Evolutionary conservation across 2,113 vertebrate species (phyloP).

Genomic region (Pagrus major): DNA sequence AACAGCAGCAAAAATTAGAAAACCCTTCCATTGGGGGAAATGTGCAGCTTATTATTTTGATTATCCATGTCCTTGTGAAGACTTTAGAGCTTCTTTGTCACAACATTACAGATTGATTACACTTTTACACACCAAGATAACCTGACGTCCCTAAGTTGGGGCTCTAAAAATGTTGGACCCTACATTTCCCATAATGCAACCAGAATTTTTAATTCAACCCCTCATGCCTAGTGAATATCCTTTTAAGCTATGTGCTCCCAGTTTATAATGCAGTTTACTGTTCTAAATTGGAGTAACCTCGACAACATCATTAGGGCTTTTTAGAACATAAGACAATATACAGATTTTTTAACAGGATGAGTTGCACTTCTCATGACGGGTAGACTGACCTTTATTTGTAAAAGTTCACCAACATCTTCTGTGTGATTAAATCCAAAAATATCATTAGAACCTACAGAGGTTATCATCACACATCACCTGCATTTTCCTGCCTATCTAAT

Average conservation of each 20-base stretch:
- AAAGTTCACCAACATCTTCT: constrained; percentile 7
- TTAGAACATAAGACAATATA: not conserved
- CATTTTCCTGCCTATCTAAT: not conserved
- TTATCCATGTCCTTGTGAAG: not conserved
- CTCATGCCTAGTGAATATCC: not conserved
- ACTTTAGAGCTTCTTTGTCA: not conserved
- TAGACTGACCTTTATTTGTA: constrained; percentile 1
- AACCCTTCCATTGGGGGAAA: not conserved
- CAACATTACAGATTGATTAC: too few species aligned
- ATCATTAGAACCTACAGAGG: constrained; percentile 6
- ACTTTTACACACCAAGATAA: too few species aligned
- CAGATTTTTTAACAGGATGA: not conserved
- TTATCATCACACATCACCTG: constrained; percentile 2
- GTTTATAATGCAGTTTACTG: not conserved
- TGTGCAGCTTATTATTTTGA: not conserved
- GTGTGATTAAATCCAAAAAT: not conserved
- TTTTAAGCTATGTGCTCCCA: not conserved
- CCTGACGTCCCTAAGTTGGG: not conserved
- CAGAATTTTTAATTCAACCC: not conserved
- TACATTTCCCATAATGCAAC: constrained; percentile 1
- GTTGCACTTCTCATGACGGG: not conserved
- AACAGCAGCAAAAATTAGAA: not conserved
- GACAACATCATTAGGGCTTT: not conserved
- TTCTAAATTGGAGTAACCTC: not conserved
- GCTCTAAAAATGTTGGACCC: not conserved